Conservation (phyloP, 2,113 vertebrate species). For the Gymnarchus niloticus region DNA sequence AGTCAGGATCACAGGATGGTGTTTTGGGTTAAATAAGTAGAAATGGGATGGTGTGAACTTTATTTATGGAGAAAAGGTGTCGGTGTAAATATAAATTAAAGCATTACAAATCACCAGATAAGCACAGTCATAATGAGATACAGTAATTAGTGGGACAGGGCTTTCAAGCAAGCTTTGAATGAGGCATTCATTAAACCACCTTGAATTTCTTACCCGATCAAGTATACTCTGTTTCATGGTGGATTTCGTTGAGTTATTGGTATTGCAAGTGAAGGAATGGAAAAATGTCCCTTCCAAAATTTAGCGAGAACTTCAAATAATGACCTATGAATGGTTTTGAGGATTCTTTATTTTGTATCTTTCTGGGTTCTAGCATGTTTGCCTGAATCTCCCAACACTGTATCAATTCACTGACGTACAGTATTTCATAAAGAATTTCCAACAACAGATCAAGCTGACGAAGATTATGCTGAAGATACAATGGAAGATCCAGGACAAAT, state of each 20-base stretch:
- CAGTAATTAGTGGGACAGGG: background rate
- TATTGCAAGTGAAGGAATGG: background rate
- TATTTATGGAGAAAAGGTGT: too few relatives aligned
- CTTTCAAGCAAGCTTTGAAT: background rate
- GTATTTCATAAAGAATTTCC: background rate
- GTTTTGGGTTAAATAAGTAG: background rate
- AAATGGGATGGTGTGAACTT: background rate
- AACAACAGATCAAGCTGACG: slow-evolving; percentile 10
- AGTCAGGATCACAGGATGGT: background rate
- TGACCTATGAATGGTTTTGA: background rate
- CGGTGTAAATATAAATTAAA: background rate
- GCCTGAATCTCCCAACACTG: background rate
- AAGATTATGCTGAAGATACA: slow-evolving; percentile 7
- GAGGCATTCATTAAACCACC: too few relatives aligned
- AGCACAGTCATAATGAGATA: background rate
- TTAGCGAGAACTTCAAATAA: background rate
- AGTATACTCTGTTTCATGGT: background rate
- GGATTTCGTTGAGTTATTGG: background rate
- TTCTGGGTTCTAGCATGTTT: background rate
- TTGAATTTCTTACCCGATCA: background rate
- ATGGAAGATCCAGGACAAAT: slow-evolving; percentile 18
- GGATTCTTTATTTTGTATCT: background rate
- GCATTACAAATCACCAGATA: background rate
- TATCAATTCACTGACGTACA: background rate
- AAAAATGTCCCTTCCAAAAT: background rate